A percentile compares a stretch with the other conserved stretches of the same genome.
phyloP scores from a whole-genome alignment of 2,888 invertebrate species.

The Crossocerus cetratus region DNA sequence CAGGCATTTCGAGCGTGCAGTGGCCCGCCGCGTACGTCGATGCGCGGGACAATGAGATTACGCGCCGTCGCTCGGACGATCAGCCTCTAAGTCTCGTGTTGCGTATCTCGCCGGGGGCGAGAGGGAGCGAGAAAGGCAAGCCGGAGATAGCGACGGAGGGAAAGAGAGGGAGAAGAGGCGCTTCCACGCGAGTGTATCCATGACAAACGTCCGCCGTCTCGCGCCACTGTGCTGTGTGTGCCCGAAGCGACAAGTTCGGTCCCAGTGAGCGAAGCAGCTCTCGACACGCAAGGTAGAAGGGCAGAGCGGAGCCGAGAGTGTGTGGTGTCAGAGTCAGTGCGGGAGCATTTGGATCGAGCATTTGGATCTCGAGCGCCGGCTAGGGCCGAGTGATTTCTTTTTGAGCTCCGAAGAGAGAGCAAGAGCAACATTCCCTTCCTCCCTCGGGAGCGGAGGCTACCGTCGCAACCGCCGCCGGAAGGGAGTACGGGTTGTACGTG shows the following conservation, averaged over 20 bases:
- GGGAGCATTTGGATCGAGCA: constrained; percentile 11
- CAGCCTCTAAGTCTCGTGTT: constrained; percentile 12
- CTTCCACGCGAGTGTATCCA: not conserved
- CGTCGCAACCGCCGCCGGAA: not conserved
- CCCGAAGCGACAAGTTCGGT: not conserved
- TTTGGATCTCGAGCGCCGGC: constrained; percentile 14
- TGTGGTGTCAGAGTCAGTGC: not conserved
- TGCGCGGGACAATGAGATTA: constrained; percentile 29
- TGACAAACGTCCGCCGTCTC: not conserved
- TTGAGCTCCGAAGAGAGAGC: constrained; percentile 4
- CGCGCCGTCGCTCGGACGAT: constrained; percentile 4
- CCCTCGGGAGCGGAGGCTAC: not conserved
- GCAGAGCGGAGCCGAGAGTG: not conserved
- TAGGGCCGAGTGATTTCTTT: constrained; percentile 22
- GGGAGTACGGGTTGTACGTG: not conserved
- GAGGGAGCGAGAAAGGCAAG: not conserved
- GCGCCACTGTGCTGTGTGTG: constrained; percentile 1
- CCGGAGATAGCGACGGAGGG: too few relatives aligned
- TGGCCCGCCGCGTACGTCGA: constrained; percentile 16
- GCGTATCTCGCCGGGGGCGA: not conserved
- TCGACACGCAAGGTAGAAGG: too few relatives aligned
- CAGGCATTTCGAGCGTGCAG: constrained; percentile 26
- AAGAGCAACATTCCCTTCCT: not conserved
- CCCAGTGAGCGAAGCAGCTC: too few relatives aligned
- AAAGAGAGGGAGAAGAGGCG: too few relatives aligned